Evolutionary conservation across 2,888 invertebrate genomes (phyloP), one percentile per base, ranked within the genome.

Genomic region (Plebejus argus): DNA sequence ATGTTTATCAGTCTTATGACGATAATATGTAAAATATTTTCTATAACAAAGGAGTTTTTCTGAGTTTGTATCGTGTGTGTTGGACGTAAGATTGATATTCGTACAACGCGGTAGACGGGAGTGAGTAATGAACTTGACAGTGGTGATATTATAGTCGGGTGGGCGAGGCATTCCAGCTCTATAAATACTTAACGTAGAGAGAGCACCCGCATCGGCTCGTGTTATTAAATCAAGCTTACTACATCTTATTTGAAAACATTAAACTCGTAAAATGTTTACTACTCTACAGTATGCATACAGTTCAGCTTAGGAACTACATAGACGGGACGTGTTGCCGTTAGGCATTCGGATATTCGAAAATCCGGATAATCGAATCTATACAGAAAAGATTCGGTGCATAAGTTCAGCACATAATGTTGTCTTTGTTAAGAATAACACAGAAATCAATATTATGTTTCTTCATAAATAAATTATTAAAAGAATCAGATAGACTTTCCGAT

Each of bases 81-180:
- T n/a, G 23, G 6, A 20, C 12, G 5, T 72, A 45, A 72, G 72
- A 45, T 23, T 45, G 39, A n/a, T 20, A 72, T 45, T 45, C 6
- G 20, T 45, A 39, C 33, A 33, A 7, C 72, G 23, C 20, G 20
- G 28, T 7, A 33, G 53, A 20, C 45, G 53, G 74, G 84, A 87
- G 85, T 89, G 88, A 88, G 85, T 90, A 91, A 90, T 92, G 92
- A 92, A 92, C 93, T 93, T 93, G 92, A 93, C 92, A 92, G 91
- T 91, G 90, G 88, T 84, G 86, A 86, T 89, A 87, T 88, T 90
- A 88, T 88, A 86, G 82, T 78, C 77, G 85, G 86, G 89, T 88
- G 88, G 89, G 89, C 87, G 88, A 84, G 83, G 88, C 90, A 90
- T 90, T 89, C 90, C 88, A 80, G 82, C 76, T 83, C 85, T 85